Evolutionary conservation across 2,113 vertebrate genomes (phyloP).

Genomic region (Microtus montanus): DNA sequence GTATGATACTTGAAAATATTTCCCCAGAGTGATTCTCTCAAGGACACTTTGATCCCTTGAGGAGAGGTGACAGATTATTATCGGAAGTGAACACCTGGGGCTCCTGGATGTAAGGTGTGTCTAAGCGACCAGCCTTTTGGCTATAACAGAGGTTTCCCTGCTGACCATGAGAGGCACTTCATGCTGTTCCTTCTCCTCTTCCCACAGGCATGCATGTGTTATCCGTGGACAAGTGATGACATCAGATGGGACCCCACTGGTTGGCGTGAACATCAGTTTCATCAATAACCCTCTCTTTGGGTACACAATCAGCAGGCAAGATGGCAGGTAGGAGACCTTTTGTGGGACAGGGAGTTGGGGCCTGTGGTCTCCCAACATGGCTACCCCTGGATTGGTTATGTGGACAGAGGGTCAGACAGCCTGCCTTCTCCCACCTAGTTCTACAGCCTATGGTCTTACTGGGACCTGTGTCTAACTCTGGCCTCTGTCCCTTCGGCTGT

Average conservation of each 20-base stretch:
- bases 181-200: conserved; percentile 29
- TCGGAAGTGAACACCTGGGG: neutral
- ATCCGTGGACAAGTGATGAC: conserved; percentile 98
- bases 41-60: neutral
- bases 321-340: conserved; percentile 91
- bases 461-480: neutral
- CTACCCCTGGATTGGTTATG: fast-evolving
- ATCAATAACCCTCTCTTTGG: conserved; percentile 94
- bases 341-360: neutral
- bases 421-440: neutral
- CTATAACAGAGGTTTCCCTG: neutral
- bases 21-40: neutral
- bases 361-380: neutral
- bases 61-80: neutral
- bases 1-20: neutral
- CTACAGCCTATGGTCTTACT: neutral
- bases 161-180: neutral
- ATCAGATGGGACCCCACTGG: conserved; percentile 95
- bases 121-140: neutral
- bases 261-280: conserved; percentile 99
- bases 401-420: neutral
- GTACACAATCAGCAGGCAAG: conserved; percentile 96
- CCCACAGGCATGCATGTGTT: conserved; percentile 94
- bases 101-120: neutral
- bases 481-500: neutral